Conservation (phyloP, 2,113 vertebrate species). For the Platysternon megacephalum region DNA sequence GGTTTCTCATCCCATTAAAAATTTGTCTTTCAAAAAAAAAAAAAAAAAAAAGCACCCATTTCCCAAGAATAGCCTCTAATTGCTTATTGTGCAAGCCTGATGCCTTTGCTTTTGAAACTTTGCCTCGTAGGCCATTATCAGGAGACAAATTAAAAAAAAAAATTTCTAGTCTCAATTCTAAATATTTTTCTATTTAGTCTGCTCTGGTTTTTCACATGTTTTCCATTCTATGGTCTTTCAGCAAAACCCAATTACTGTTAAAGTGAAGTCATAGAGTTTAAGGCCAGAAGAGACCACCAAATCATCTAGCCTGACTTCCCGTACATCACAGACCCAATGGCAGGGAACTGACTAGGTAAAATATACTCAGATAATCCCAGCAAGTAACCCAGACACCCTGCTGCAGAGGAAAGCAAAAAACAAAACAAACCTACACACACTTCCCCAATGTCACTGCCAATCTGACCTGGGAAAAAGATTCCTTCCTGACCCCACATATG, state of each 20-base stretch:
- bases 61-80: background rate
- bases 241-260: background rate
- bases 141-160: background rate
- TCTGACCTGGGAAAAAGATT: no score
- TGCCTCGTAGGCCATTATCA: accelerated
- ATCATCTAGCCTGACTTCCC: no score
- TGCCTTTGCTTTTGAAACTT: background rate
- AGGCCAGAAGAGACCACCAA: no score
- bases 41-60: background rate
- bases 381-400: no score
- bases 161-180: background rate
- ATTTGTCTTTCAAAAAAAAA: background rate
- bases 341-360: no score
- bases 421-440: no score
- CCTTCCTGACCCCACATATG: no score
- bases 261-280: background rate
- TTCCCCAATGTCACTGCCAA: no score
- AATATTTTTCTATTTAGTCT: background rate
- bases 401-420: no score
- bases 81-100: background rate
- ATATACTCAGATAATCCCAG: no score
- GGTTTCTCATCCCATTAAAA: background rate
- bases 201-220: background rate
- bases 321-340: no score
- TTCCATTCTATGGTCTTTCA: background rate